Percentiles rank a stretch among this genome's conserved stretches.
Conservation (phyloP, 1,140 invertebrate species). For the Anastatus disparis region DNA sequence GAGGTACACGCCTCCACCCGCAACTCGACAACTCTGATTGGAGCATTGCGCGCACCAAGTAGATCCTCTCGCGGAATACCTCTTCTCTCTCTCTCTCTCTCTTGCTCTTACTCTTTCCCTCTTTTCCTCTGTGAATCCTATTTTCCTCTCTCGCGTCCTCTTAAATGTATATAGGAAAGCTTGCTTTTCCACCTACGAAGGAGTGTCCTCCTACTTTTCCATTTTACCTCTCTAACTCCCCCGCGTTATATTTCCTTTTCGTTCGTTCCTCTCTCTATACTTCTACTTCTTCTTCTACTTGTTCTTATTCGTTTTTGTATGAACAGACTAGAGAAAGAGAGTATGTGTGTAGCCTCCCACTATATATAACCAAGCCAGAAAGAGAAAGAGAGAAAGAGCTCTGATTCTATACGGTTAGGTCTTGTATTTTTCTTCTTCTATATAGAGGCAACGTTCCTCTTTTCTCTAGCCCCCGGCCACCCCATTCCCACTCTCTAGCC, state of each 20-base stretch:
- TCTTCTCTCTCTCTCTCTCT: slow-evolving; percentile 46
- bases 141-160: slow-evolving; percentile 32
- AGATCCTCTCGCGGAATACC: slow-evolving; percentile 40
- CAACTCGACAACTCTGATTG: slow-evolving; percentile 62
- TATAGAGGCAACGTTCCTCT: slow-evolving; percentile 18
- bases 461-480: slow-evolving; percentile 25
- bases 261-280: slow-evolving; percentile 7
- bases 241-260: slow-evolving; percentile 37
- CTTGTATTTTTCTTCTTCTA: slow-evolving; percentile 34
- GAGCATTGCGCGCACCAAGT: slow-evolving; percentile 58
- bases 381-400: too few species aligned
- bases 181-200: slow-evolving; percentile 44
- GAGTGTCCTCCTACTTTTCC: slow-evolving; percentile 37
- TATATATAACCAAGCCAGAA: too few species aligned
- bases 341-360: too few species aligned
- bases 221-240: slow-evolving; percentile 4
- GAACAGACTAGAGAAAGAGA: too few species aligned
- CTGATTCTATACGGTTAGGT: slow-evolving; percentile 39
- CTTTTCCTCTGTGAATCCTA: neutral
- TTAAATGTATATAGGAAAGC: too few species aligned
- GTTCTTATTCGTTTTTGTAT: slow-evolving; percentile 28
- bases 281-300: slow-evolving; percentile 22
- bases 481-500: neutral
- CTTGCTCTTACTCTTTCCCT: slow-evolving; percentile 1
- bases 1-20: slow-evolving; percentile 59